Evolutionary conservation across 37 sponge, comb jelly and placozoan species (phyloP), one percentile per base, ranked within the genome.

Genomic region (Aplysina aerophoba): DNA sequence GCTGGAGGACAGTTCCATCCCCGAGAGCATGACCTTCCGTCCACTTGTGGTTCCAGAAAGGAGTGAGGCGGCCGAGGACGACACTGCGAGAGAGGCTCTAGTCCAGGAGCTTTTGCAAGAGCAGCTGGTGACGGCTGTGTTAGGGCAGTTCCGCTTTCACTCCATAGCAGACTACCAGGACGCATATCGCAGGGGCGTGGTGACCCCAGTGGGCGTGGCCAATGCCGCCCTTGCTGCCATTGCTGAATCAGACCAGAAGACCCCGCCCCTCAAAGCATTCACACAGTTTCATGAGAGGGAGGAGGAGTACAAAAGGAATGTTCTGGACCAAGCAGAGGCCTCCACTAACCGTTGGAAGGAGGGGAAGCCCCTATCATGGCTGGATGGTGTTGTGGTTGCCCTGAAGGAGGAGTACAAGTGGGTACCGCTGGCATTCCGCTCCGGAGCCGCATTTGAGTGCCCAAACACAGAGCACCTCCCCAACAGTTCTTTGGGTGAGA

Each of bases 301-400:
- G n/a, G n/a, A n/a, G n/a, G n/a, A n/a, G n/a, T n/a, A n/a, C n/a
- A n/a, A n/a, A n/a, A n/a, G n/a, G n/a, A 85, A 85, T 0, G 92
- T 91, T 21, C 69, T 90, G 59, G 86, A 91, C 24, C 87, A 83
- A 88, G 95, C 98, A 5, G 61, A 59, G 41, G 90, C 90, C 6
- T 95, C 96, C 15, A 91, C 94, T 50, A 56, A 91, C 67, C 65
- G 98, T 30, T 97, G 94, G 89, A 73, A 81, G 58, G 80, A 87
- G 27, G 88, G 87, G 20, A 86, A 84, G 21, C 93, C 92, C 60
- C 88, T 97, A 34, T 94, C 94, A 16, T 61, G 73, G 3, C 57
- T 95, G 35, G 98, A 97, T 83, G 98, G 98, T 4, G 81, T 97
- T 55, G 96, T 96, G 25, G 84, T 95, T 19, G 94, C 90, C 8